phyloP scores from a whole-genome alignment of 2,888 invertebrate genomes.

The Euspilapteryx auroguttella region DNA sequence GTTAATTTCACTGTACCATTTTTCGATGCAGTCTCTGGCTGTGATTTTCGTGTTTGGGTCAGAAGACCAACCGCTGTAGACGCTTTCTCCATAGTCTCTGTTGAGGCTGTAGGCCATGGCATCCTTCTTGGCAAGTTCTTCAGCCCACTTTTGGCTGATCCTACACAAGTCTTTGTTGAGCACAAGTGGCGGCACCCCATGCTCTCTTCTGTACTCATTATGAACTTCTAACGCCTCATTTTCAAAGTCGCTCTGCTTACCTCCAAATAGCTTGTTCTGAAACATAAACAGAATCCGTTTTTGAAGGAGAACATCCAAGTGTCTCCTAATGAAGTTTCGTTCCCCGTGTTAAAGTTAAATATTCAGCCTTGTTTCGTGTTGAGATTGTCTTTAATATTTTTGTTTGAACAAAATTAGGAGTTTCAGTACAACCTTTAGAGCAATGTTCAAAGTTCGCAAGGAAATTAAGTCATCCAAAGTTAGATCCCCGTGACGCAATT shows the following conservation, averaged over 20 bases:
- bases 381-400: too few species aligned
- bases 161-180: constrained; percentile 66
- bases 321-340: too few species aligned
- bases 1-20: constrained; percentile 78
- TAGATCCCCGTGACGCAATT: too few species aligned
- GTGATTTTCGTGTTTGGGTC: constrained; percentile 66
- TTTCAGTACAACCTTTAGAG: too few species aligned
- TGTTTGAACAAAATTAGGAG: too few species aligned
- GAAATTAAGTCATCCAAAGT: too few species aligned
- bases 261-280: constrained; percentile 8
- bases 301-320: too few species aligned
- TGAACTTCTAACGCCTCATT: constrained; percentile 40
- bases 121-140: constrained; percentile 65
- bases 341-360: too few species aligned
- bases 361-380: too few species aligned
- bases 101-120: constrained; percentile 67
- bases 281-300: too few species aligned
- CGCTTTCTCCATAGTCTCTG: constrained; percentile 68
- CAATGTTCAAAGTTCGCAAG: too few species aligned
- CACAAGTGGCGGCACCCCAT: constrained; percentile 45
- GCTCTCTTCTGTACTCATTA: constrained; percentile 43
- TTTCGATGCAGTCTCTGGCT: constrained; percentile 70
- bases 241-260: constrained; percentile 20
- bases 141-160: constrained; percentile 72
- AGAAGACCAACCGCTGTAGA: constrained; percentile 70